These are phyloP conservation scores for Sebastes diploproa DNA, from an alignment of 2,797 vertebrate species.

Conservation along the genomic window DNA sequence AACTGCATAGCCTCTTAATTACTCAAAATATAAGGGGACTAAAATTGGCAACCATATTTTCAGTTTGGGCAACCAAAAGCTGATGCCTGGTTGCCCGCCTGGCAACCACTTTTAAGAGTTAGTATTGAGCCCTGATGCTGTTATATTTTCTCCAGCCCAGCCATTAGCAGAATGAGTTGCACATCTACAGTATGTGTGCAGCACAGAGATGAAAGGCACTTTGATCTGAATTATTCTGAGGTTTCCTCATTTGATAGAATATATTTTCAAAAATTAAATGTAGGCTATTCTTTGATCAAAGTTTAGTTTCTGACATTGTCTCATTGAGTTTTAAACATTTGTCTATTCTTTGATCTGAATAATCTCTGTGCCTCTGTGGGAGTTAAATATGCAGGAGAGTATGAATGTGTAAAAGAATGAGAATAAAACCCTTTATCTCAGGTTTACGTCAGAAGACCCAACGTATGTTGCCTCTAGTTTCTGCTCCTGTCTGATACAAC, in stretches of 20 bases:
- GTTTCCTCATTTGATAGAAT: slow-evolving; percentile 60
- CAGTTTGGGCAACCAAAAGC: not conserved
- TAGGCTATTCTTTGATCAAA: slow-evolving; percentile 58
- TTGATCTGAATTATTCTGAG: slow-evolving; percentile 73
- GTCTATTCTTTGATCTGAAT: slow-evolving; percentile 50
- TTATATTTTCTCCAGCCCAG: slow-evolving; percentile 30
- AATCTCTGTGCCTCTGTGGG: slow-evolving; percentile 11
- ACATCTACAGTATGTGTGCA: slow-evolving; percentile 19
- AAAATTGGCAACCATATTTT: not conserved
- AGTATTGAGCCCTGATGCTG: not conserved
- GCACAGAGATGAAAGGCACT: slow-evolving; percentile 62
- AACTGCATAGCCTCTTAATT: not conserved
- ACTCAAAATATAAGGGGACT: not conserved
- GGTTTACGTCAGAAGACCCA: not conserved
- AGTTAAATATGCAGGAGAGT: slow-evolving; percentile 23
- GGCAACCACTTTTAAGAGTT: not conserved
- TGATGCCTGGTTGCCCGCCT: not conserved
- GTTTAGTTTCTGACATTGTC: slow-evolving; percentile 55
- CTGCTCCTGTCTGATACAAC: slow-evolving; percentile 13
- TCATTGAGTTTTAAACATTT: slow-evolving; percentile 61
- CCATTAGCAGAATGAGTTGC: slow-evolving; percentile 44
- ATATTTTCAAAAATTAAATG: slow-evolving; percentile 53
- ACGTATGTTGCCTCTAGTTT: not conserved
- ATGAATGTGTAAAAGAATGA: not conserved
- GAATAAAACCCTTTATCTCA: not conserved